Evolutionary conservation across 2,888 invertebrate species (phyloP).

Genomic region (Hirtodrosophila duncani): DNA sequence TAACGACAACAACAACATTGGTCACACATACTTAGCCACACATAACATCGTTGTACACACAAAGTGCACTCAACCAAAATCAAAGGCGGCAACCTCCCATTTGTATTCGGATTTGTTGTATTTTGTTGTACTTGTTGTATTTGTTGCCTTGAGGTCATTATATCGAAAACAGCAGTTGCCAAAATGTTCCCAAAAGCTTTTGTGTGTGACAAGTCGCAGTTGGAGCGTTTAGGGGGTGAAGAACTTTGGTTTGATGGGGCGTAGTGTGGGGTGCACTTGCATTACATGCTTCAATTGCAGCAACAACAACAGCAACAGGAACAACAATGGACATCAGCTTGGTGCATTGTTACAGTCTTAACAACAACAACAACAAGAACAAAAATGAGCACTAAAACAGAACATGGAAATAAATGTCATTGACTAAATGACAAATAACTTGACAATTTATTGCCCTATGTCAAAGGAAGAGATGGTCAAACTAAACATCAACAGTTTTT

Average conservation of each 20-base stretch:
- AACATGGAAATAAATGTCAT: conserved; percentile 72
- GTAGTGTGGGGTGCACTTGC: conserved; percentile 42
- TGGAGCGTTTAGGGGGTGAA: conserved; percentile 11
- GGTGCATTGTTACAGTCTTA: conserved; percentile 15
- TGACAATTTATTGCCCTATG: conserved; percentile 45
- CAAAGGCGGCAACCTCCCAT: conserved; percentile 49
- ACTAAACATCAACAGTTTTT: too few species aligned
- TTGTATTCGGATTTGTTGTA: conserved; percentile 21
- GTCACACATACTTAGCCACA: conserved; percentile 69
- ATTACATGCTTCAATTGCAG: conserved; percentile 71
- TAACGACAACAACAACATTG: conserved; percentile 39
- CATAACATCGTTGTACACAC: too few species aligned
- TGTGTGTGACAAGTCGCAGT: conserved; percentile 65
- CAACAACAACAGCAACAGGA: conserved; percentile 29
- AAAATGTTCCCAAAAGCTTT: conserved; percentile 70
- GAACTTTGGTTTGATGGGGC: background rate
- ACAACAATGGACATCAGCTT: conserved; percentile 19
- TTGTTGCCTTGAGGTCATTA: conserved; percentile 71
- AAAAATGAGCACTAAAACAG: conserved; percentile 27
- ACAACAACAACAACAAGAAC: conserved; percentile 33
- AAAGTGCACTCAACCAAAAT: conserved; percentile 70
- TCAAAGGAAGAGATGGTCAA: too few species aligned
- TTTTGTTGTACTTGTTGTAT: conserved; percentile 28
- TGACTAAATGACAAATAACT: conserved; percentile 73
- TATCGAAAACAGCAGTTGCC: conserved; percentile 73